Base-by-base conservation (phyloP, 2,113 vertebrate species). In the Poeciliopsis occidentalis region DNA sequence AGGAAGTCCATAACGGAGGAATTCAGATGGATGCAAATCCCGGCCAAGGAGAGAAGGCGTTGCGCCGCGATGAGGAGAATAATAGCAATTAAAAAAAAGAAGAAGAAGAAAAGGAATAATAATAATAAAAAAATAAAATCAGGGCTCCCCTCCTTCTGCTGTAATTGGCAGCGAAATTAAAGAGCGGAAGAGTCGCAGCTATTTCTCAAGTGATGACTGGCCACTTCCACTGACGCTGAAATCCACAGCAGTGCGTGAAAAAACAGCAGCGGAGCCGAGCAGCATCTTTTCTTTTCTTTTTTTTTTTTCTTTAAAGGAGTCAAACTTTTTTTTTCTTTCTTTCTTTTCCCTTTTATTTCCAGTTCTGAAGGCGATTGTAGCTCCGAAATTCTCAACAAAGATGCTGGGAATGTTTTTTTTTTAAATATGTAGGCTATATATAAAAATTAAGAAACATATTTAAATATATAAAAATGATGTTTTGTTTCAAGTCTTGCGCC, bases 1-100 rank as follows among this genome's bases (percentile, higher is more conserved):
- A 92, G 72, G 75, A 92, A 85, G 89, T 92, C 91, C 92, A 93
- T 93, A 30, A 60, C 76, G 88, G 70, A 69, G 76, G 32, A 70
- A 87, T 81, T 84, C 77, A 86, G 73, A 85, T 10, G 57, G 76
- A 73, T 71, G 78, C 78, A 86, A 37, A 88, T 87, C 85, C 88
- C 37, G 69, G 75, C 66, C 63, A 57, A 57, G 8, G 22, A 57
- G 80, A 76, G 34, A 29, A 13, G 81, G 17, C n/a, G 80, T 26
- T 76, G 76, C 12, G 83, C 34, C 34, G 34, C 34, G 34, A 37
- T 44, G 73, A n/a, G 77, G 76, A 87, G 72, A 79, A 24, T 57
- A n/a, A 8, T 22, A 41, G 12, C 13, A 39, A 39, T 34, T 34
- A 1, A 32, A 8, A 32, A 32, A 39, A 39, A 8, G 7, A 32